A percentile compares a stretch with the other conserved stretches of the same genome.
Evolutionary conservation across 2,113 vertebrate genomes (phyloP).

Genomic region (Apistogramma diplotaenia): DNA sequence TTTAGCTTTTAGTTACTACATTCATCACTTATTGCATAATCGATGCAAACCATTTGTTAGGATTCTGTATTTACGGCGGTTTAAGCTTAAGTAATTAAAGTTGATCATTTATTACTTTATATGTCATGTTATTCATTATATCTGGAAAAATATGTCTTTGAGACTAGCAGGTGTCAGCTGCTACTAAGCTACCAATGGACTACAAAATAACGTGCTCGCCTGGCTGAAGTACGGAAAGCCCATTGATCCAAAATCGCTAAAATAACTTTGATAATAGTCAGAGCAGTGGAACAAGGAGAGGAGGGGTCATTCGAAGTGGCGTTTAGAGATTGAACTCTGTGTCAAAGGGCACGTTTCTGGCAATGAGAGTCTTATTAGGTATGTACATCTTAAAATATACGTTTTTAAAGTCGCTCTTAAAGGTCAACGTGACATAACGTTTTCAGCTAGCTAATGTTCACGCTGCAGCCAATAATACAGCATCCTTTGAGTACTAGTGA

Average conservation of each 20-base stretch:
- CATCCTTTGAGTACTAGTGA: accelerated
- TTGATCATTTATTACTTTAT: neutral
- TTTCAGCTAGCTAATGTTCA: constrained; percentile 8
- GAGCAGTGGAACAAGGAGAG: neutral
- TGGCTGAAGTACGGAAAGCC: neutral
- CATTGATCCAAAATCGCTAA: neutral
- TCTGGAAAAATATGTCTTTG: accelerated
- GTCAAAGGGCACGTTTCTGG: neutral
- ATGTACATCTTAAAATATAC: neutral
- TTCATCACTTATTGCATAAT: neutral
- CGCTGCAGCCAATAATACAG: neutral
- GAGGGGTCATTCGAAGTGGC: neutral
- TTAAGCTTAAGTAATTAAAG: neutral
- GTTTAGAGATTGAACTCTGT: accelerated
- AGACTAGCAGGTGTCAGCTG: neutral
- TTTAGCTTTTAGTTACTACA: neutral
- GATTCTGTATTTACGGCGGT: neutral
- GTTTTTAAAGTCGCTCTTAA: neutral
- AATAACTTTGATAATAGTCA: neutral
- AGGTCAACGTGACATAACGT: constrained; percentile 31
- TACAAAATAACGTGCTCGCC: constrained; percentile 6
- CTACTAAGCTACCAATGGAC: neutral
- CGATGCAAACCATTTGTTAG: neutral
- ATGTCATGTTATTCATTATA: neutral
- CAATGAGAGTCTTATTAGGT: constrained; percentile 80